A percentile compares a stretch with the other conserved stretches of the same genome.
Evolutionary conservation across 1,140 invertebrate species (phyloP).

Genomic region (Homalodisca vitripennis): DNA sequence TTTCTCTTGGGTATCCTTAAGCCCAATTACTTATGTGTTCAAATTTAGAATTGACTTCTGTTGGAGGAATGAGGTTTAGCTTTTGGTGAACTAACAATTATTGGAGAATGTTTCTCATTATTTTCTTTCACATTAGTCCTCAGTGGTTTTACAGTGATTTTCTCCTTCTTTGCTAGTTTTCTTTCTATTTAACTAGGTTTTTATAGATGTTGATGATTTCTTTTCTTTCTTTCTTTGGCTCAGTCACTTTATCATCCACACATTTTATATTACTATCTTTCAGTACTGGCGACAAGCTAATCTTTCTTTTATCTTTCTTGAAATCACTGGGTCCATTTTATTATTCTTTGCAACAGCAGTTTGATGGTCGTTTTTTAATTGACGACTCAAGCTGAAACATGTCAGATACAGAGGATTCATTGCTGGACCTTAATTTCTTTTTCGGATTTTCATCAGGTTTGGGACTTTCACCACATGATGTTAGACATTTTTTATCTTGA

Average conservation of each 20-base stretch:
- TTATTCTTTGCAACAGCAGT: neutral
- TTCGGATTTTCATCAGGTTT: neutral
- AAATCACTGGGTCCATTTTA: too few species aligned
- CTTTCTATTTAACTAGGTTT: too few species aligned
- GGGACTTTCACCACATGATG: neutral
- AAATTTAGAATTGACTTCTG: constrained; percentile 12
- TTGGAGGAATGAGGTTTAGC: neutral
- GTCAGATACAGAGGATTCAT: neutral
- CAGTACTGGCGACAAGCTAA: too few species aligned
- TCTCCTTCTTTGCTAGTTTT: too few species aligned
- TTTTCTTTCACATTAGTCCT: too few species aligned
- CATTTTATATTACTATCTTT: too few species aligned
- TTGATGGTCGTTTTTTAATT: constrained; percentile 4
- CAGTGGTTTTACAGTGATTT: too few species aligned
- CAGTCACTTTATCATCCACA: too few species aligned
- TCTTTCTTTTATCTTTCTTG: too few species aligned
- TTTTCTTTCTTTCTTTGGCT: too few species aligned
- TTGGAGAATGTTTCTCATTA: neutral
- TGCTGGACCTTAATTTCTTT: constrained; percentile 14
- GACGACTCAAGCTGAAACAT: neutral
- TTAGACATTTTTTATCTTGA: neutral
- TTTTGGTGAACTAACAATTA: neutral
- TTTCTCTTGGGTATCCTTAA: constrained; percentile 10
- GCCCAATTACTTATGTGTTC: constrained; percentile 16
- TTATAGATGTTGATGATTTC: too few species aligned